Base-by-base conservation (phyloP, 2,113 vertebrate genomes). In the Sakesphorus luctuosus region DNA sequence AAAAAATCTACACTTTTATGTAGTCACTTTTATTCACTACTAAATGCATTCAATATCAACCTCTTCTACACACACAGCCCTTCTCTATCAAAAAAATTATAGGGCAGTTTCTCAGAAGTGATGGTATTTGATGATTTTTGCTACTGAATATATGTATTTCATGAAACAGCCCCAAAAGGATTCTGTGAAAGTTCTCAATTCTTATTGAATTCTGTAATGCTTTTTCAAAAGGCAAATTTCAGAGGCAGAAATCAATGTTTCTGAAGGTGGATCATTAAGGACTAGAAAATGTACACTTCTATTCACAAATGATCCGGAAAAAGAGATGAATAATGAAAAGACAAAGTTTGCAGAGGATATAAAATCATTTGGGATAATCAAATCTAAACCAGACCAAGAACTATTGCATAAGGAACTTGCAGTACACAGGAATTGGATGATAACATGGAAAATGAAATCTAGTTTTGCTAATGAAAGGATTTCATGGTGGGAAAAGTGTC, bases 271-370 rank as follows among this genome's bases (percentile, higher is more conserved):
- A 75, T 94, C 86, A 93, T 94, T 96, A 96, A 93, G 80, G 53
- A 89, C 86, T 69, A 84, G 80, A 96, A 96, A 94, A 95, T 50
- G 72, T 80, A 93, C 43, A 67, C 63, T 84, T 86, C 72, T 93
- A 59, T 90, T 93, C 80, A 94, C 74, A 95, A 97, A 97, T 89
- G 93, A 95, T 92, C 82, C 2, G 56, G 93, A 95, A 95, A 95
- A 97, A 94, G 79, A 95, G 88, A 96, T 94, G 90, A 97, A 93
- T 77, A 91, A 40, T 86, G 73, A 95, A 96, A 96, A 95, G 87
- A 76, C 52, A 95, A 95, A 93, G 86, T 94, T 55, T 93, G 80
- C 90, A 89, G 79, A 65, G 80, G 80, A 88, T 67, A 78, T 18
- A 17, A 95, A 93, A 94, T 86, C 92, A 93, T 77, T 92, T 80